Conservation (phyloP, 2,797 vertebrate species). For the Periophthalmus magnuspinnatus region DNA sequence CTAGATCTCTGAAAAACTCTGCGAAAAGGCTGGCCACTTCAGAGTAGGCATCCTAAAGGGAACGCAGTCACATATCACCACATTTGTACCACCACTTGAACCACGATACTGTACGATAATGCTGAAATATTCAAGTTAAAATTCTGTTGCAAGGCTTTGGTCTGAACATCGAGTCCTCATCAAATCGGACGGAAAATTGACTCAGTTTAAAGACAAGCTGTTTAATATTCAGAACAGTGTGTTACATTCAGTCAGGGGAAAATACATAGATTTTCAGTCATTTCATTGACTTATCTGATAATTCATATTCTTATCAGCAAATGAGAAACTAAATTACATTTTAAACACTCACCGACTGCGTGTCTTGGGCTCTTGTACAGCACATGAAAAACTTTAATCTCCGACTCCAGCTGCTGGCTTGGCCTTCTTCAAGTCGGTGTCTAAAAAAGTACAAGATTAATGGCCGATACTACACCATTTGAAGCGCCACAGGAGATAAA, state of each 20-base stretch:
- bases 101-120: neutral
- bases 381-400: slow-evolving; percentile 97
- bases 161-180: neutral
- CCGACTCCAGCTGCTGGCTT: slow-evolving; percentile 98
- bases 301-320: neutral
- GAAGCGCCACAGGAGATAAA: neutral
- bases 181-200: neutral
- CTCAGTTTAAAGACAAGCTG: too few relatives aligned
- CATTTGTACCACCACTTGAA: neutral
- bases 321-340: neutral
- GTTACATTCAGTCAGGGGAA: neutral
- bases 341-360: slow-evolving; percentile 89
- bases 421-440: slow-evolving; percentile 95
- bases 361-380: slow-evolving; percentile 96
- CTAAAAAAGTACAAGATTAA: slow-evolving; percentile 60
- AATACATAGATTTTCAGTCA: neutral
- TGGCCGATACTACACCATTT: neutral
- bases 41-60: slow-evolving; percentile 91
- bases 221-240: neutral
- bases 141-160: neutral
- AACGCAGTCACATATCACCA: slow-evolving; percentile 17
- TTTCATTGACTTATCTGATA: neutral
- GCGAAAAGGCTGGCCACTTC: slow-evolving; percentile 98
- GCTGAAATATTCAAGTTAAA: neutral
- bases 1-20: slow-evolving; percentile 97